Evolutionary conservation across 2,797 vertebrate species (phyloP), one percentile per base, ranked within the genome.

Genomic region (Cyprinodon diabolis): DNA sequence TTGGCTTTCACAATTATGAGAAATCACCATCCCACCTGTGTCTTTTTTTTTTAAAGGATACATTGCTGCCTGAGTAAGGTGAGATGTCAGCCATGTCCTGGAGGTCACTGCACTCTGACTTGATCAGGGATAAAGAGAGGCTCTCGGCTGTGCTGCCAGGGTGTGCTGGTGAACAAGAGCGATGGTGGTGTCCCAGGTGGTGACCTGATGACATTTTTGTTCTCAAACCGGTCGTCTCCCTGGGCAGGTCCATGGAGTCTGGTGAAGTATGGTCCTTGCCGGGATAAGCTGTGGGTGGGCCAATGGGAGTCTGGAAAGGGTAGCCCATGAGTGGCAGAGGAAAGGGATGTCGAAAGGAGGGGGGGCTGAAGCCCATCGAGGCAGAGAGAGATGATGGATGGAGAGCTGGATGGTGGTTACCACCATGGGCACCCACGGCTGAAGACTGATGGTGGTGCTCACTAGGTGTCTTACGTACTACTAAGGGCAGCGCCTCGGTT

Each of bases 51-150:
- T 52, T 47, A 80, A 99, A 99, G 98, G 98, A 99, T 99, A 99
- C 97, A 93, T 97, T 98, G 96, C 97, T 98, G 94, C 97, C 96
- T 84, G 98, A 97, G 92, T 98, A 98, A 85, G 97, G 97, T 6
- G 97, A 99, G 93, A 98, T 98, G 92, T 98, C 97, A 0, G 97
- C 95, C 97, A 99, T 98, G 93, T 99, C 98, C 94, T 98, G 97
- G 81, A 99, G 96, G 88, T 99, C 98, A 0, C 97, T 95, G 14
- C 97, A 99, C 93, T 99, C 98, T 0, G 98, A 98, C 91, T 99
- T 99, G 93, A 99, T 98, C 90, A 98, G 96, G 47, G 97, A 98
- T 87, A 99, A 92, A 76, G 98, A 99, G 62, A 98, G 96, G 37
- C 96, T 96, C 91, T 99, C 98, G 0, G 96, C 96, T 0, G 96